These are phyloP conservation scores for Rhadina sibilatrix DNA, from an alignment of 2,113 vertebrate species.

Conservation along the genomic window DNA sequence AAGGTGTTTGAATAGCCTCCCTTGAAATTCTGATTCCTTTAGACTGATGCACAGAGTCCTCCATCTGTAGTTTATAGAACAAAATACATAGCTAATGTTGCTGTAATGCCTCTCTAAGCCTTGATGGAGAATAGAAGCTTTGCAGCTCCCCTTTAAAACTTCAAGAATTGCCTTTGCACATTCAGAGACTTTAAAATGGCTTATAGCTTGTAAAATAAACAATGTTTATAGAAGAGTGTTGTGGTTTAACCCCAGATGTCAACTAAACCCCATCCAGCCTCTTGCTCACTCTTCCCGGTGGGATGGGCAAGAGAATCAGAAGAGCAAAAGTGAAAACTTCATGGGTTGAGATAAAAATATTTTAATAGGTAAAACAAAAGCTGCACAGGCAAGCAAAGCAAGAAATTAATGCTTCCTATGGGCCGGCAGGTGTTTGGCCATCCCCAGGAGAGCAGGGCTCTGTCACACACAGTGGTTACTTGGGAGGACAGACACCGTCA, in stretches of 20 bases:
- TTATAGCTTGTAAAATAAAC: background rate
- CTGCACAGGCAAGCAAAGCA: background rate
- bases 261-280: background rate
- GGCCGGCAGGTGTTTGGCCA: background rate
- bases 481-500: background rate
- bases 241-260: background rate
- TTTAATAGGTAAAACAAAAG: background rate
- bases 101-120: background rate
- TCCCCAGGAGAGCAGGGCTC: background rate
- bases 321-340: background rate
- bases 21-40: background rate
- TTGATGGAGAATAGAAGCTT: background rate
- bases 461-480: fast-evolving
- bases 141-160: background rate
- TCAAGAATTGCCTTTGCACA: background rate
- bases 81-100: background rate
- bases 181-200: background rate
- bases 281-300: background rate
- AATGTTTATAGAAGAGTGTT: background rate
- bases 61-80: background rate
- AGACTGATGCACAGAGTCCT: background rate
- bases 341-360: background rate
- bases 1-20: background rate
- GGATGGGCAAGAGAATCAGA: background rate
- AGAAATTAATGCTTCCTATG: background rate